These are phyloP conservation scores for Prosapia bicincta DNA, from an alignment of 2,888 invertebrate genomes.

Conservation along the genomic window DNA sequence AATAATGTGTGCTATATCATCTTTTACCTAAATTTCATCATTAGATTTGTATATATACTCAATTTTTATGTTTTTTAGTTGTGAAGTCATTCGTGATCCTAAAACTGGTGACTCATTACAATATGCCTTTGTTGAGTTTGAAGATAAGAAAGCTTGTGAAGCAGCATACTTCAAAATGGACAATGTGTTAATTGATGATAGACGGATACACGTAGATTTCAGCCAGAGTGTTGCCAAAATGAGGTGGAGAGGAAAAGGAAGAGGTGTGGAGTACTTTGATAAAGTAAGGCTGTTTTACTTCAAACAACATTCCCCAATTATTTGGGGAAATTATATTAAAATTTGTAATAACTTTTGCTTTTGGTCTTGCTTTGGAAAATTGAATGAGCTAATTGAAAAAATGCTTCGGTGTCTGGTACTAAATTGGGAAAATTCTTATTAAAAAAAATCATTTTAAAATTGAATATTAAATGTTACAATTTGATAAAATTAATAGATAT, in stretches of 20 bases:
- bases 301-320: background rate
- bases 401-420: background rate
- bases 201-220: conserved; percentile 98
- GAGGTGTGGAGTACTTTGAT: conserved; percentile 61
- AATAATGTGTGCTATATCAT: no score
- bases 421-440: background rate
- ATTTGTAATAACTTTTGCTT: background rate
- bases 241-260: conserved; percentile 85
- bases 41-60: no score
- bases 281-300: conserved; percentile 38
- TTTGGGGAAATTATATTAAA: background rate
- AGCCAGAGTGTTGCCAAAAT: conserved; percentile 97
- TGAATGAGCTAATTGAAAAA: background rate
- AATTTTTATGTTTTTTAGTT: conserved; percentile 52
- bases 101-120: conserved; percentile 93
- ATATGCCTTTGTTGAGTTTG: conserved; percentile 98
- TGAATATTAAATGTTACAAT: no score
- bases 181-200: conserved; percentile 97
- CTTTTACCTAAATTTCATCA: no score
- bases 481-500: no score
- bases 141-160: conserved; percentile 88
- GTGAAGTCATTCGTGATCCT: conserved; percentile 94
- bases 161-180: conserved; percentile 99
- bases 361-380: background rate
- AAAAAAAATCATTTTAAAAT: no score